Base-by-base conservation (phyloP, 1,140 invertebrate genomes). In the Drosophila funebris region DNA sequence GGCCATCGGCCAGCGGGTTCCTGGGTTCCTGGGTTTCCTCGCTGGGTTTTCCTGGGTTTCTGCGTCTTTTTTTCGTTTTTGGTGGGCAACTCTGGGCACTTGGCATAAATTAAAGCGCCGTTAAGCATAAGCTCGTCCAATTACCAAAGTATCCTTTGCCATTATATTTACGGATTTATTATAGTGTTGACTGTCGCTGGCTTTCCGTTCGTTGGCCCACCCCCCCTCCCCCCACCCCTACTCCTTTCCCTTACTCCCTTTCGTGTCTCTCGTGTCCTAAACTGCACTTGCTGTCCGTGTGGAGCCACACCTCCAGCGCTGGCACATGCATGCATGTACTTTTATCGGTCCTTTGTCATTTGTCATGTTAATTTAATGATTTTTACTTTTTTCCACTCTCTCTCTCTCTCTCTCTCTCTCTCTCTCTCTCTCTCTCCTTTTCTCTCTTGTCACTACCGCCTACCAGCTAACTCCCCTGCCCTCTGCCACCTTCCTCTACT, bases 41-140 rank as follows among this genome's bases (percentile, higher is more conserved):
- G 18, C 0, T 27, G 44, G 20, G 9, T 31, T 31, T 31, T 50
- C 16, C 11, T 39, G 11, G 11, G 11, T 57, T 18, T 24, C 3
- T 37, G 33, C 14, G n/a, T 48, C n/a, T n/a, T n/a, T n/a, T n/a
- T n/a, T n/a, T n/a, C n/a, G n/a, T 52, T 33, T 29, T 37, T 29
- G 48, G 37, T 36, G 52, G 54, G 36, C 73, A 58, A 43, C 64
- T 54, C 53, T 31, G 60, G 75, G 71, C 60, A 64, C 82, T 75
- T 48, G 78, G 82, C 78, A 88, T 87, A 87, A 87, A 88, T 87
- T 87, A 88, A 87, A 72, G 67, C 66, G 71, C 71, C 82, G 82
- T 88, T 87, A 87, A 87, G 81, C 78, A 81, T 87, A 76, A 87
- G 82, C 82, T 87, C 68, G 75, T 66, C 75, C 83, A 87, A 87